Evolutionary conservation across 2,888 invertebrate genomes (phyloP).

Genomic region (Deroplatys truncata): DNA sequence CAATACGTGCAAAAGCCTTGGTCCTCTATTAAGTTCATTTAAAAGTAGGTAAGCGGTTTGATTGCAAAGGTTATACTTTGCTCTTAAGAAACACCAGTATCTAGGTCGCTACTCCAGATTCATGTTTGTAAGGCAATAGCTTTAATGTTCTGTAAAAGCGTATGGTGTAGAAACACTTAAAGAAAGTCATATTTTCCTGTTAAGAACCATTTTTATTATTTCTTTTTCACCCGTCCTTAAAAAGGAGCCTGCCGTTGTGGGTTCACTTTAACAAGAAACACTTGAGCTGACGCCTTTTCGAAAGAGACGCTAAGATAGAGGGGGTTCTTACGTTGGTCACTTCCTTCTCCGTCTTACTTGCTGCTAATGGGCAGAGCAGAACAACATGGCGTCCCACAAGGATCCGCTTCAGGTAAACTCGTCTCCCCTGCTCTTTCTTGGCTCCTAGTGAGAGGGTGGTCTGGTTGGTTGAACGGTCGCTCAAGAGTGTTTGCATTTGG

Average conservation of each 20-base stretch:
- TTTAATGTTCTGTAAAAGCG: background rate
- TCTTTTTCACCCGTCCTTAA: background rate
- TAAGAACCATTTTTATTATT: background rate
- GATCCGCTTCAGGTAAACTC: background rate
- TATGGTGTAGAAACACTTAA: background rate
- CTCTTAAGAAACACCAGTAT: background rate
- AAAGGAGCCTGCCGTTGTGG: background rate
- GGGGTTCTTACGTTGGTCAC: background rate
- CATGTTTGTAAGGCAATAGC: background rate
- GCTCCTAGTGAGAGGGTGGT: background rate
- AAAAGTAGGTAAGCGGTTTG: background rate
- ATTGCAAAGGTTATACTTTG: background rate
- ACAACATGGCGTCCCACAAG: background rate
- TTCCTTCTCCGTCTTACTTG: background rate
- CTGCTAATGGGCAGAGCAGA: background rate
- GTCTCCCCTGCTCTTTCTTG: background rate
- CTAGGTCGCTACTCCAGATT: background rate
- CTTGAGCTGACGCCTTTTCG: background rate
- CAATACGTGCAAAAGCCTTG: too few relatives aligned
- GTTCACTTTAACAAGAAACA: background rate
- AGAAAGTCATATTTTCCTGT: background rate
- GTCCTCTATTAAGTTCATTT: background rate
- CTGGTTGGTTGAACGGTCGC: constrained; percentile 1
- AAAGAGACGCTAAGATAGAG: background rate
- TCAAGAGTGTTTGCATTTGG: constrained; percentile 22